phyloP scores from a whole-genome alignment of 2,113 vertebrate species.

The Chroicocephalus ridibundus region DNA sequence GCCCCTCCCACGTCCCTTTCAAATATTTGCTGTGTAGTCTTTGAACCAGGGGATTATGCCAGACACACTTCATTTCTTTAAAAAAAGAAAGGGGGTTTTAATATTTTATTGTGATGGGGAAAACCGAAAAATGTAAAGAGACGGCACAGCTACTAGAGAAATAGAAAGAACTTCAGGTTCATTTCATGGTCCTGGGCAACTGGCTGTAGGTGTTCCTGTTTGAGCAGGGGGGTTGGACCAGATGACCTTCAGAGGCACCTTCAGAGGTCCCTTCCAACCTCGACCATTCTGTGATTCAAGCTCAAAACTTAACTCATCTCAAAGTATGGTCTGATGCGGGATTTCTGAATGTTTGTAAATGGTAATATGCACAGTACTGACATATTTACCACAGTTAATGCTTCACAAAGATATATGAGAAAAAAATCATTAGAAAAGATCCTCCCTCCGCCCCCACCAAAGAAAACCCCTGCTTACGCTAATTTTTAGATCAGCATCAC shows the following conservation, averaged over 20 bases:
- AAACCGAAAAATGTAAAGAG: neutral
- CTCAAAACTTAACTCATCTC: neutral
- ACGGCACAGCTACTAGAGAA: neutral
- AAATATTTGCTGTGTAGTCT: neutral
- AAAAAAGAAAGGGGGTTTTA: accelerated
- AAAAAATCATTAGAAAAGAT: neutral
- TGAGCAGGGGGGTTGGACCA: neutral
- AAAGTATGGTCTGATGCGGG: neutral
- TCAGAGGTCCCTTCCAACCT: neutral
- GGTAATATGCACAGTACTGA: neutral
- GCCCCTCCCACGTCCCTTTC: neutral
- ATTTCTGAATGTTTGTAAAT: neutral
- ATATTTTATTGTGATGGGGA: neutral
- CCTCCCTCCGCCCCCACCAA: accelerated
- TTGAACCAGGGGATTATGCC: neutral
- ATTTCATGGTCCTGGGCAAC: neutral
- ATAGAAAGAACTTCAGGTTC: neutral
- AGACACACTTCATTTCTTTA: neutral
- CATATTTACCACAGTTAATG: neutral
- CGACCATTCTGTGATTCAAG: neutral
- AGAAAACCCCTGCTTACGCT: neutral
- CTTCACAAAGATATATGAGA: neutral
- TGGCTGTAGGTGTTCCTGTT: too few species aligned
- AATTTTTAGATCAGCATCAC: neutral
- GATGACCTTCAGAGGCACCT: too few species aligned